Conservation (phyloP, 2,888 invertebrate species). For the Thymelicus lineola region DNA sequence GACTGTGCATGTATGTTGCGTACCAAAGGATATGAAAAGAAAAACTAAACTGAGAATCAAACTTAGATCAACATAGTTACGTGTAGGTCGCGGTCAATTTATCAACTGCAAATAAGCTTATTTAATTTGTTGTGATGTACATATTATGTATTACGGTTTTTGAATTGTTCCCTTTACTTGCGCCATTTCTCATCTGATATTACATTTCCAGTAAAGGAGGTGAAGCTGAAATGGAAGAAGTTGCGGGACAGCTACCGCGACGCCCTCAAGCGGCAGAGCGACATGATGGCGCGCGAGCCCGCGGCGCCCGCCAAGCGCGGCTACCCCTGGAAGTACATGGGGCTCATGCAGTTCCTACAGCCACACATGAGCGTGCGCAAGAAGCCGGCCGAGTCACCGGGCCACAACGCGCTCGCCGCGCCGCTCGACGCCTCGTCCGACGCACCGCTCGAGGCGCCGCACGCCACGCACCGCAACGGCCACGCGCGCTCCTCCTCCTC, state of each 20-base stretch:
- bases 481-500: constrained; percentile 52
- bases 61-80: too few relatives aligned
- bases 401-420: constrained; percentile 43
- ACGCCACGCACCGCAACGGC: constrained; percentile 49
- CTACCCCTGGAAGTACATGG: constrained; percentile 78
- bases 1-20: too few relatives aligned
- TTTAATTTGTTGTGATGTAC: too few relatives aligned
- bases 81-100: too few relatives aligned
- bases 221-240: constrained; percentile 79
- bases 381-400: constrained; percentile 58
- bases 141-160: too few relatives aligned
- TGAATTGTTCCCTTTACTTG: too few relatives aligned
- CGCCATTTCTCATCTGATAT: not conserved
- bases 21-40: too few relatives aligned
- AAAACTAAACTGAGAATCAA: too few relatives aligned
- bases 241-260: constrained; percentile 79
- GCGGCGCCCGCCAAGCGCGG: constrained; percentile 55
- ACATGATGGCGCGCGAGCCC: constrained; percentile 66
- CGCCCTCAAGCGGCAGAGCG: constrained; percentile 75
- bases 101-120: too few relatives aligned
- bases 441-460: constrained; percentile 36
- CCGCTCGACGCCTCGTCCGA: constrained; percentile 35
- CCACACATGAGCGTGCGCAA: constrained; percentile 77
- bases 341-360: constrained; percentile 76
- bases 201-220: constrained; percentile 71